Conservation (phyloP, 2,113 vertebrate species). For the Syngnathus floridae region DNA sequence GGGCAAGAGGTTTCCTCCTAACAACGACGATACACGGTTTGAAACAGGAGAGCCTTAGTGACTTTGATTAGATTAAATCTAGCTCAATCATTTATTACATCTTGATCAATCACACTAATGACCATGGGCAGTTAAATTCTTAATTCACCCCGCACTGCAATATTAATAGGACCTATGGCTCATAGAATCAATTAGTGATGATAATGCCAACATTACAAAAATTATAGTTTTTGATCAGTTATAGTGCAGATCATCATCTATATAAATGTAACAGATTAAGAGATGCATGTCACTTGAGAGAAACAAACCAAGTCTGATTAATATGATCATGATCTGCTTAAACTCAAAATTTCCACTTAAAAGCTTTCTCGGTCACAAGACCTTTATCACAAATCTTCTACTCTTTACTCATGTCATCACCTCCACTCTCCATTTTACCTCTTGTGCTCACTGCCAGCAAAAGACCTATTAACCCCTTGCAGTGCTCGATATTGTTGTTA, state of each 20-base stretch:
- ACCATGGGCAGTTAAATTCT: constrained; percentile 69
- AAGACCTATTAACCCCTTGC: constrained; percentile 72
- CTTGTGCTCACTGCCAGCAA: constrained; percentile 48
- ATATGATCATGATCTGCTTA: constrained; percentile 25
- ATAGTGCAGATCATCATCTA: constrained; percentile 13
- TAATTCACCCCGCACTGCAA: constrained; percentile 62
- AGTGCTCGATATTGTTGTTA: constrained; percentile 67
- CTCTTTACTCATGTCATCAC: constrained; percentile 30
- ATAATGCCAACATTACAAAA: constrained; percentile 63
- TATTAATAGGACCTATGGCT: constrained; percentile 64
- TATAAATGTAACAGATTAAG: constrained; percentile 40
- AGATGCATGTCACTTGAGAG: neutral
- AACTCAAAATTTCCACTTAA: constrained; percentile 42
- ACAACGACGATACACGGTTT: too few relatives aligned
- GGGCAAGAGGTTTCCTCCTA: too few relatives aligned
- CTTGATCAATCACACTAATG: constrained; percentile 66
- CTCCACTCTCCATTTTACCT: constrained; percentile 41
- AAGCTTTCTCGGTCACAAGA: constrained; percentile 49
- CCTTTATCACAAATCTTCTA: constrained; percentile 60
- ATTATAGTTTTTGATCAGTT: constrained; percentile 59
- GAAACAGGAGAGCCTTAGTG: too few relatives aligned
- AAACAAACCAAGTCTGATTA: neutral
- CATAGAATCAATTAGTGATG: constrained; percentile 71
- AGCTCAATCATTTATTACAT: constrained; percentile 62
- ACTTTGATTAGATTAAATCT: constrained; percentile 66